A percentile compares a stretch with the other conserved stretches of the same genome.
phyloP scores from a whole-genome alignment of 2,113 vertebrate genomes.

The Platanista minor region DNA sequence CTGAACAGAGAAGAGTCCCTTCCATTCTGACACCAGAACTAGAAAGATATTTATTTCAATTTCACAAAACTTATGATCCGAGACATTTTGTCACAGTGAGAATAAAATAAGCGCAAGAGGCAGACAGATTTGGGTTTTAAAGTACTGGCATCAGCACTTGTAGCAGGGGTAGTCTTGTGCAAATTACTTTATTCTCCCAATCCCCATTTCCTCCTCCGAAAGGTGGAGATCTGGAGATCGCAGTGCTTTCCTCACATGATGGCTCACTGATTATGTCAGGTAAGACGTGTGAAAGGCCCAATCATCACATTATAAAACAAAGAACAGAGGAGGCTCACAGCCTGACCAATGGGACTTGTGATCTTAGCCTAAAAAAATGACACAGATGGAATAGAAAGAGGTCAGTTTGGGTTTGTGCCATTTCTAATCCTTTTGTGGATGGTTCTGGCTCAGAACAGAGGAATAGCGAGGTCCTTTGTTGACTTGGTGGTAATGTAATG shows the following conservation, averaged over 20 bases:
- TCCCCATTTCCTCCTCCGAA: slow-evolving; percentile 8
- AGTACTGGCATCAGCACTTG: not conserved
- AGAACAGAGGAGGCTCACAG: not conserved
- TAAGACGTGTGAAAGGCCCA: not conserved
- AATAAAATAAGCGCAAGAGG: not conserved
- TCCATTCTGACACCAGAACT: not conserved
- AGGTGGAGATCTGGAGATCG: not conserved
- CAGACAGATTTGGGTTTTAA: not conserved
- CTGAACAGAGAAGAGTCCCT: not conserved
- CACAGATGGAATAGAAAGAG: not conserved
- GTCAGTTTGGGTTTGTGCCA: not conserved
- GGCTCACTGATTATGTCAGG: not conserved
- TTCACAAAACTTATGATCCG: not conserved
- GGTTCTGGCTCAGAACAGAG: not conserved
- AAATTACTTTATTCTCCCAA: not conserved
- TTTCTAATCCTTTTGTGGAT: not conserved
- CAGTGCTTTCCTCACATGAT: not conserved
- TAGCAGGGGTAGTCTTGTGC: not conserved
- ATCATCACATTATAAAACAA: not conserved
- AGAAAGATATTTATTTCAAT: slow-evolving; percentile 14
- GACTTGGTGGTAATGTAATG: not conserved
- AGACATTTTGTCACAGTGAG: not conserved
- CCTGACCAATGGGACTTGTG: not conserved
- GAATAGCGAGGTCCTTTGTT: not conserved
- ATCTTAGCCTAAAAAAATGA: not conserved